Percentiles rank a stretch among this genome's conserved stretches.
Evolutionary conservation across 64 coral and sea anemone genomes (phyloP).

Genomic region (Trachythela sp.): DNA sequence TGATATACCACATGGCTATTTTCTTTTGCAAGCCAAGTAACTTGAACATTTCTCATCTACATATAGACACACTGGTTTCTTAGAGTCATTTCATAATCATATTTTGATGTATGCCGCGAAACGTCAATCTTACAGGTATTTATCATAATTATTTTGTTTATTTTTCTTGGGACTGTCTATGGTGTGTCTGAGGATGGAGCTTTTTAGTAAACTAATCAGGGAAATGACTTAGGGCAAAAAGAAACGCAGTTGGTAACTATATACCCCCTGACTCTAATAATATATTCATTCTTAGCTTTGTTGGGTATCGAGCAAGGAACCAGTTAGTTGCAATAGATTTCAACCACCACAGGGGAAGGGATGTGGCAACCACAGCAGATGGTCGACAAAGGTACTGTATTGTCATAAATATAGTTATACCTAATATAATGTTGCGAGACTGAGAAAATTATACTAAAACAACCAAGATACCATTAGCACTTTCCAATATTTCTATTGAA

Average conservation of each 20-base stretch:
- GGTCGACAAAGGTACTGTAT: neutral
- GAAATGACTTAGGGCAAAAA: too few relatives aligned
- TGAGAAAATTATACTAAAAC: too few relatives aligned
- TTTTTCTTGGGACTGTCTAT: neutral
- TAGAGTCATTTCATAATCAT: neutral
- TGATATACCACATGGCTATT: neutral
- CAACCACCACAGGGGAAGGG: neutral
- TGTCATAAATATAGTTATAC: too few relatives aligned
- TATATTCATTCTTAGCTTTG: neutral
- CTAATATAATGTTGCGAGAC: too few relatives aligned
- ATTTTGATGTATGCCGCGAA: neutral
- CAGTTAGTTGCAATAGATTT: neutral
- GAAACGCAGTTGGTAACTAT: neutral
- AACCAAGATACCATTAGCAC: too few relatives aligned
- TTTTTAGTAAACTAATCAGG: neutral
- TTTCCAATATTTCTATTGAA: too few relatives aligned
- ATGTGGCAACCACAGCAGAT: neutral
- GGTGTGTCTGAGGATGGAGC: too few relatives aligned
- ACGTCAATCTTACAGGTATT: neutral
- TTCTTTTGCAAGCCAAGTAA: neutral
- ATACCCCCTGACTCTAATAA: neutral
- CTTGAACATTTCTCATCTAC: neutral
- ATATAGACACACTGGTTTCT: neutral
- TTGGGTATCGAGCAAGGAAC: neutral
- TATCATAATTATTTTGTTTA: neutral